phyloP scores from a whole-genome alignment of 2,888 invertebrate genomes.

The Andrena trimmerana region DNA sequence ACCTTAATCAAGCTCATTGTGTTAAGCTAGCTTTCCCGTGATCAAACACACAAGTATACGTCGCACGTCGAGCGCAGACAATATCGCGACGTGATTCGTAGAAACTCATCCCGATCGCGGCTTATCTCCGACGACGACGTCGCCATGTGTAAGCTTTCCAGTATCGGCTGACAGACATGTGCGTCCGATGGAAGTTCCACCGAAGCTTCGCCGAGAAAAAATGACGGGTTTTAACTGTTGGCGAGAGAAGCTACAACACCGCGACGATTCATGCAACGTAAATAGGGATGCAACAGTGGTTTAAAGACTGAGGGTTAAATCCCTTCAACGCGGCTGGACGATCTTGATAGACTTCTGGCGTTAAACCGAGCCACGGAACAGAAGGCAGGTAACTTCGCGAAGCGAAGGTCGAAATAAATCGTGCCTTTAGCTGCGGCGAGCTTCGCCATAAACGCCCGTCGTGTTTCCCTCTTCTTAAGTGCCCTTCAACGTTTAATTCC shows the following conservation, averaged over 20 bases:
- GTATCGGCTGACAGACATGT: no score
- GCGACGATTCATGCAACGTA: no score
- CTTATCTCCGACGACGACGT: neutral
- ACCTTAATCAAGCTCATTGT: constrained; percentile 51
- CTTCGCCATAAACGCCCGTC: constrained; percentile 47
- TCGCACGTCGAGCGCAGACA: neutral
- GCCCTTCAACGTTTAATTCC: constrained; percentile 72
- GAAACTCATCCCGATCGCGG: neutral
- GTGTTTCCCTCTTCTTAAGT: constrained; percentile 57
- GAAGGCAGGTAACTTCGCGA: constrained; percentile 10
- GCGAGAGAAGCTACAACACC: no score
- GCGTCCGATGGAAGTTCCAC: no score
- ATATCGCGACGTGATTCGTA: neutral
- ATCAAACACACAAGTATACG: constrained; percentile 32
- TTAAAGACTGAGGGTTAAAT: constrained; percentile 1
- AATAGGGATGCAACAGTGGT: no score
- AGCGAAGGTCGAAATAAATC: constrained; percentile 31
- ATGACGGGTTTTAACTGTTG: no score
- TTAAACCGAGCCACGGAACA: neutral
- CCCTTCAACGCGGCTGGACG: neutral
- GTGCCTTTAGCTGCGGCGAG: constrained; percentile 18
- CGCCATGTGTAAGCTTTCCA: no score
- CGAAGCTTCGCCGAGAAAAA: no score
- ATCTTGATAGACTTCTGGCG: neutral
- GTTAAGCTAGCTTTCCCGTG: constrained; percentile 3